Evolutionary conservation across 2,113 vertebrate species (phyloP).

Genomic region (Ophiodon elongatus): DNA sequence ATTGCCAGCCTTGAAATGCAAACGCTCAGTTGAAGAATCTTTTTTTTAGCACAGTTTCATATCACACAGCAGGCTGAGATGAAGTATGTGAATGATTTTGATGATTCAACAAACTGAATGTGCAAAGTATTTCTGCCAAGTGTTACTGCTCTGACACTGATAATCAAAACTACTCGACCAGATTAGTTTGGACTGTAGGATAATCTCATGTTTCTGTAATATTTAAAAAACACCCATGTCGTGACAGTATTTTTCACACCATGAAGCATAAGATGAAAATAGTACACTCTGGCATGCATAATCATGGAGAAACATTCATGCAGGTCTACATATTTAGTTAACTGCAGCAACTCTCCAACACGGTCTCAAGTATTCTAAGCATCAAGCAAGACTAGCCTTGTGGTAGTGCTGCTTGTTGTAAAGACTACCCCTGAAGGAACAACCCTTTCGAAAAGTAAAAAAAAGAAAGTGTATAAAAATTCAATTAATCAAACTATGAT

Average conservation of each 20-base stretch:
- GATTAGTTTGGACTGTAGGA: slow-evolving; percentile 46
- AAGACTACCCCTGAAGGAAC: slow-evolving; percentile 49
- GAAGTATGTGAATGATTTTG: slow-evolving; percentile 6
- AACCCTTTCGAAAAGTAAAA: slow-evolving; percentile 67
- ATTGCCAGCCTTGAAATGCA: slow-evolving; percentile 3
- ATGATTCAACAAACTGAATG: slow-evolving; percentile 37
- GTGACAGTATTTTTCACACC: slow-evolving; percentile 10
- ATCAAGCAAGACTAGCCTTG: slow-evolving; percentile 26
- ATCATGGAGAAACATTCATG: slow-evolving; percentile 64
- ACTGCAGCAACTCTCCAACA: slow-evolving; percentile 34
- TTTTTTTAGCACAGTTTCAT: slow-evolving; percentile 19
- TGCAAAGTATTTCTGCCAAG: slow-evolving; percentile 45
- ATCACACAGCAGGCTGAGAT: slow-evolving; percentile 26
- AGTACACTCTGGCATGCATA: slow-evolving; percentile 69
- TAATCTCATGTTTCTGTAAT: slow-evolving; percentile 9
- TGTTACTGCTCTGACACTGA: slow-evolving; percentile 32
- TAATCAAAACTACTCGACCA: slow-evolving; percentile 25
- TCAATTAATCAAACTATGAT: slow-evolving; percentile 57
- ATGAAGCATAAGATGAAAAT: slow-evolving; percentile 27
- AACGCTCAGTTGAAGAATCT: background rate
- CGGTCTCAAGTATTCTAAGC: slow-evolving; percentile 46
- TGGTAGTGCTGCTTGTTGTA: slow-evolving; percentile 29
- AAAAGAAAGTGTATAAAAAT: slow-evolving; percentile 72
- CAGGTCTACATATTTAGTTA: slow-evolving; percentile 48
- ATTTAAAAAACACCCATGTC: slow-evolving; percentile 17